Conservation (phyloP, 2,113 vertebrate species). For the Pollachius pollachius region DNA sequence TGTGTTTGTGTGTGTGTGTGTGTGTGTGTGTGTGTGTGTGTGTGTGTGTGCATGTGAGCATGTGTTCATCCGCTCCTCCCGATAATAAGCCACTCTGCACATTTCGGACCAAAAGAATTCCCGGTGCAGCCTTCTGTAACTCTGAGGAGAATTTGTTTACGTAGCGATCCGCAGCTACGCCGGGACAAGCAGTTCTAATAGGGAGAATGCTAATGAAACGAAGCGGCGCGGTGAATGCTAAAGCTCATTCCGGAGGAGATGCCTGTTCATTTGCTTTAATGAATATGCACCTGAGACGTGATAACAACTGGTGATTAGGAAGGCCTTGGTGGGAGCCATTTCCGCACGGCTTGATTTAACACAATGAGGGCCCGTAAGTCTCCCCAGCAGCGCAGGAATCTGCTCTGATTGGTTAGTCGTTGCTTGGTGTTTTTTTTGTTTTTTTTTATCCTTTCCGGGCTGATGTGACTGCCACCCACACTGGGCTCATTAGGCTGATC, state of each 20-base stretch:
- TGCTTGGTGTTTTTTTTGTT: constrained; percentile 4
- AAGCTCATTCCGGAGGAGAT: constrained; percentile 42
- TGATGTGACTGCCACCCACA: constrained; percentile 41
- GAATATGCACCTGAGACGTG: constrained; percentile 41
- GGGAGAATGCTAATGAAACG: constrained; percentile 39
- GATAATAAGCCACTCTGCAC: neutral
- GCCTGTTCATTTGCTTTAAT: constrained; percentile 52
- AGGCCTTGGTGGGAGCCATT: constrained; percentile 11
- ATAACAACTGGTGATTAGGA: constrained; percentile 38
- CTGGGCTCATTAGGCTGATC: constrained; percentile 56
- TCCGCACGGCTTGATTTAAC: constrained; percentile 21
- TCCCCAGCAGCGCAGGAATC: constrained; percentile 13
- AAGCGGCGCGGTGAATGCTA: constrained; percentile 23
- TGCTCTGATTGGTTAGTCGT: constrained; percentile 25
- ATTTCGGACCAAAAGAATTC: neutral
- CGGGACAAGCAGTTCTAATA: constrained; percentile 23
- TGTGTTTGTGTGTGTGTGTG: too few relatives aligned
- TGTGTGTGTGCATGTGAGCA: neutral
- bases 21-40: neutral
- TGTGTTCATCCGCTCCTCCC: neutral
- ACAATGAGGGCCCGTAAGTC: constrained; percentile 14
- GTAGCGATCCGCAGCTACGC: neutral
- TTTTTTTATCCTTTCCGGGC: constrained; percentile 23
- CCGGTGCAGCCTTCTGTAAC: constrained; percentile 11
- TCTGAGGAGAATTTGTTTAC: constrained; percentile 6